Percentiles rank a stretch among this genome's conserved stretches.
These are phyloP conservation scores for Egretta garzetta DNA, from an alignment of 2,113 vertebrate species.

Conservation along the genomic window DNA sequence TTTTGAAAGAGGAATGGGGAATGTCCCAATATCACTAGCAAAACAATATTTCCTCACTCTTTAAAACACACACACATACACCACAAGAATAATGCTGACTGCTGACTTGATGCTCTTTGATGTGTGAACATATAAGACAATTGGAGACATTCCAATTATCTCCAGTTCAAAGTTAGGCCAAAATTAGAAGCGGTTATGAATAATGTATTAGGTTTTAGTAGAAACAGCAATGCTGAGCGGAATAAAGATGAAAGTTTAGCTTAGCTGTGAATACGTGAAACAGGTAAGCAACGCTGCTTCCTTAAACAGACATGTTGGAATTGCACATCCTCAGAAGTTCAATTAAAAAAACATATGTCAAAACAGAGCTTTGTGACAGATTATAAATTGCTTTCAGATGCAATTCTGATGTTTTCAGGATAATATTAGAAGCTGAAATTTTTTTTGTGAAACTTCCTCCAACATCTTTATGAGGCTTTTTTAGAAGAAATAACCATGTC, in stretches of 20 bases:
- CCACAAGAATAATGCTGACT: background rate
- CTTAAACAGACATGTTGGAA: background rate
- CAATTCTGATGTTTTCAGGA: background rate
- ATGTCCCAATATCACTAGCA: background rate
- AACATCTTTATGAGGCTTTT: background rate
- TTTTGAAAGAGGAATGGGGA: background rate
- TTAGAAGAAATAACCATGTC: background rate
- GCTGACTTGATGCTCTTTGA: conserved; percentile 22
- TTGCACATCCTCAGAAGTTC: background rate
- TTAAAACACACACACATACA: background rate
- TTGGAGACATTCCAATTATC: conserved; percentile 48
- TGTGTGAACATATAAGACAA: conserved; percentile 18
- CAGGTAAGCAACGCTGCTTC: background rate
- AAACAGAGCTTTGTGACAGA: background rate
- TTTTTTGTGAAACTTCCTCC: background rate
- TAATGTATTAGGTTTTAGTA: conserved; percentile 52
- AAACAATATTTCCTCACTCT: background rate
- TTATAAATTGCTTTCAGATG: background rate
- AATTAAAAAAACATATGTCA: conserved; percentile 32
- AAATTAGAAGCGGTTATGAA: conserved; percentile 65
- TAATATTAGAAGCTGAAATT: background rate
- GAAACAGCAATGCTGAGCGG: conserved; percentile 7
- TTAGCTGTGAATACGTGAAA: background rate
- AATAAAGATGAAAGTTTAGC: conserved; percentile 55
- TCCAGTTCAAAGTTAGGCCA: conserved; percentile 60